Base-by-base conservation (phyloP, 1,140 invertebrate genomes). In the Sitophilus oryzae region DNA sequence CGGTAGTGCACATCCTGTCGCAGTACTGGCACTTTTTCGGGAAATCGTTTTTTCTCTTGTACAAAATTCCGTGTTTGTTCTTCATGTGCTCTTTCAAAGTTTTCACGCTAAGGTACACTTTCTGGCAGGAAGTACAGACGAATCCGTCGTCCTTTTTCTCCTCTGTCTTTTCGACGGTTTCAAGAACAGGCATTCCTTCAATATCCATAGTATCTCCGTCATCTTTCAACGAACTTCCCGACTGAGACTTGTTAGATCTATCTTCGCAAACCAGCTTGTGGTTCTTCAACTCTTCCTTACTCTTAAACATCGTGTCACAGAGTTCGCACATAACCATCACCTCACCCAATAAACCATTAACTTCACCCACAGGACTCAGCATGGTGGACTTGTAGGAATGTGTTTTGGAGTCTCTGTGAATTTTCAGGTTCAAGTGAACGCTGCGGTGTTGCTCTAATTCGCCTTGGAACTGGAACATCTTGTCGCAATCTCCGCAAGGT, bases 391-490 rank as follows among this genome's bases (percentile, higher is more conserved):
- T 65, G n/a, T n/a, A n/a, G n/a, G n/a, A n/a, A n/a, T n/a, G n/a
- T n/a, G n/a, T n/a, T n/a, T n/a, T n/a, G n/a, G n/a, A n/a, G 45
- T 70, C 68, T 38, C 66, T 64, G 49, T 81, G 83, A 19, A 82
- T 78, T 60, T 84, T 83, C 1, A 83, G 73, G 58, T 83, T 81
- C 18, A 83, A 70, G 68, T 85, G 82, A 1, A 79, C 73, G 59
- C 79, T 82, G 37, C 80, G 79, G 60, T 85, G 83, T 56, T 84
- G 80, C 0, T 76, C 74, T 3, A 83, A 68, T 48, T 83, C 79
- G 0, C 70, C 71, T 16, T 77, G 76, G 10, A 80, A 75, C 20
- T 75, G 65, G 62, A 84, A 84, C 36, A 76, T 75, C 59, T 80
- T 77, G 8, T 79, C 77, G 54, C 83, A 85, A 8, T 84, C 76